phyloP scores from a whole-genome alignment of 2,797 vertebrate genomes.

The Borostomias antarcticus region DNA sequence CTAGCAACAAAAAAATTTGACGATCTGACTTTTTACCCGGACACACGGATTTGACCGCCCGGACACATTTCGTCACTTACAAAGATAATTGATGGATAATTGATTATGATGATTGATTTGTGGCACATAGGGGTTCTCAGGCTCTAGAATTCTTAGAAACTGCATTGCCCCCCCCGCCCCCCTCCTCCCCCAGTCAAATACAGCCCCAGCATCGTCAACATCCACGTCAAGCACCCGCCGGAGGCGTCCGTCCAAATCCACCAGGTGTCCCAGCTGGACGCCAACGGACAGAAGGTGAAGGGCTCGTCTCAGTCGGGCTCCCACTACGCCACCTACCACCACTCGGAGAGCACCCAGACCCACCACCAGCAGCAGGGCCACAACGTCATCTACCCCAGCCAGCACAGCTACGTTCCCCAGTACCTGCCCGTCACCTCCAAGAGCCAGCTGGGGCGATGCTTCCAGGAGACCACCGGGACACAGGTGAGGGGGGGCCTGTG shows the following conservation, averaged over 20 bases:
- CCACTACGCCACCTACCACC: constrained; percentile 84
- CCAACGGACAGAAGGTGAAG: constrained; percentile 80
- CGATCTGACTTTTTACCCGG: too few species aligned
- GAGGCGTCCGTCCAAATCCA: constrained; percentile 97
- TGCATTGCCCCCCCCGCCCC: background rate
- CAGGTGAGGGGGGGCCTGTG: constrained; percentile 76
- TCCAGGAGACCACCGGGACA: constrained; percentile 91
- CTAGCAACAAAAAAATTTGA: too few species aligned
- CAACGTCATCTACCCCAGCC: constrained; percentile 81
- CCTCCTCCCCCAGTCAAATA: constrained; percentile 79
- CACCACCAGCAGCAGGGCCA: constrained; percentile 74
- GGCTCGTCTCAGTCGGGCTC: constrained; percentile 54
- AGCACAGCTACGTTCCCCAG: constrained; percentile 83
- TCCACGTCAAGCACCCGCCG: constrained; percentile 96
- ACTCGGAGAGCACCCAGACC: constrained; percentile 82
- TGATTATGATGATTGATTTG: too few species aligned
- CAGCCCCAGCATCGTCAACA: constrained; percentile 91
- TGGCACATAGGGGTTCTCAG: too few species aligned
- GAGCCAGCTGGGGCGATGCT: constrained; percentile 92
- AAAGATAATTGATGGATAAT: too few species aligned
- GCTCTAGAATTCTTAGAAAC: background rate
- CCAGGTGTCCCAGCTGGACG: constrained; percentile 93
- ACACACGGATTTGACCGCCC: too few species aligned
- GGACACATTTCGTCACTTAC: too few species aligned
- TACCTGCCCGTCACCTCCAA: constrained; percentile 90